phyloP scores from a whole-genome alignment of 2,797 vertebrate genomes.

The Neopelma chrysocephalum region DNA sequence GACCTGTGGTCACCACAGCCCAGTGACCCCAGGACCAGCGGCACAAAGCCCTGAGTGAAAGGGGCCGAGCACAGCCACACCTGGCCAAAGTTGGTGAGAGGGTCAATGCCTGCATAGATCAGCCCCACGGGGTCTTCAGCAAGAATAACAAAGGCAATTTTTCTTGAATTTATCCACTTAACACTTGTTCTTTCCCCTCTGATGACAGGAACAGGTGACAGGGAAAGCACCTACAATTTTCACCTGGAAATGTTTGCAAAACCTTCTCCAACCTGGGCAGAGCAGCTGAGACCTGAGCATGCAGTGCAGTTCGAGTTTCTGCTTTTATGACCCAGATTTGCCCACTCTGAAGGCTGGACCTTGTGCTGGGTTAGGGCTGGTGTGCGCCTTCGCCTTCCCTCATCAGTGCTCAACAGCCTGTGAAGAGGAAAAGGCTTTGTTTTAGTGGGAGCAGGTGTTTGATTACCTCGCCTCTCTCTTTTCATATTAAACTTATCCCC shows the following conservation, averaged over 20 bases:
- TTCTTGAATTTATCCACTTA: neutral
- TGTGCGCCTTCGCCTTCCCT: neutral
- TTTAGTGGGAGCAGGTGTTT: conserved; percentile 60
- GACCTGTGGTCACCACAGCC: neutral
- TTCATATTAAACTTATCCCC: conserved; percentile 46
- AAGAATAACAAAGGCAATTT: neutral
- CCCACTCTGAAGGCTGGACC: neutral
- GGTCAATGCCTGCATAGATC: rapidly evolving
- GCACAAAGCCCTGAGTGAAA: neutral
- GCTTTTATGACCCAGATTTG: neutral
- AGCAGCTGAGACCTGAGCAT: neutral
- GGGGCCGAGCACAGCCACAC: rapidly evolving
- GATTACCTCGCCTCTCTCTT: conserved; percentile 32
- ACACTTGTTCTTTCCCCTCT: neutral
- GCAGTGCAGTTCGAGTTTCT: rapidly evolving
- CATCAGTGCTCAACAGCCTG: conserved; percentile 8
- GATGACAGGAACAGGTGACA: neutral
- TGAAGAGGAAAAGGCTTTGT: conserved; percentile 53
- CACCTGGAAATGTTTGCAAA: neutral
- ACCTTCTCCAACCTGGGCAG: neutral
- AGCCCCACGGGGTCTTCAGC: neutral
- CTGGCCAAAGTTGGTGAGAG: neutral
- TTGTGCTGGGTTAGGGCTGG: neutral
- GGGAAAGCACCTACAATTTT: neutral
- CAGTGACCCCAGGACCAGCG: neutral